These are phyloP conservation scores for Ctenosaura bakeri DNA, from an alignment of 2,797 vertebrate species.

Conservation along the genomic window DNA sequence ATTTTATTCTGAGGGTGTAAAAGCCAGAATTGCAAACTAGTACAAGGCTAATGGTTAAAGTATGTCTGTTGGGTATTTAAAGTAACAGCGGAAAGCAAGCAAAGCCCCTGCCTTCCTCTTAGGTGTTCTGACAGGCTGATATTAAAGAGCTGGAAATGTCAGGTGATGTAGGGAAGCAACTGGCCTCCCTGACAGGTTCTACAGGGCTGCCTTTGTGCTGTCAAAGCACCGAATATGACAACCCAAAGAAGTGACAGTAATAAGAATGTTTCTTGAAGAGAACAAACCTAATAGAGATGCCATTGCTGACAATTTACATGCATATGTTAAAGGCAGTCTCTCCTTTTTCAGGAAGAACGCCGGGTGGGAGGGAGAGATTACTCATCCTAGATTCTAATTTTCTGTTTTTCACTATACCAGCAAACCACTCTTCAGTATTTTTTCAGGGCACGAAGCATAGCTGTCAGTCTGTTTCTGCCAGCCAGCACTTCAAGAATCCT, in stretches of 20 bases:
- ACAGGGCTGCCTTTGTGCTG: conserved; percentile 70
- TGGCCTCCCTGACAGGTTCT: conserved; percentile 78
- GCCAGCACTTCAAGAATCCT: conserved; percentile 37
- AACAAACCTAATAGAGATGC: conserved; percentile 76
- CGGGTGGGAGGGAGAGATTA: conserved; percentile 16
- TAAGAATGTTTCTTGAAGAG: conserved; percentile 76
- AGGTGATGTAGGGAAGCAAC: conserved; percentile 72
- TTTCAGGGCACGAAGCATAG: conserved; percentile 36
- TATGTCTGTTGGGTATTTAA: conserved; percentile 45
- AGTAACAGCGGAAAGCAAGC: conserved; percentile 56
- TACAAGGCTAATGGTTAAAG: conserved; percentile 63
- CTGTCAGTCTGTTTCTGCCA: conserved; percentile 19
- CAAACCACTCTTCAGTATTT: conserved; percentile 62
- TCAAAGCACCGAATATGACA: conserved; percentile 73
- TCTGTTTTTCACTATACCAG: conserved; percentile 21
- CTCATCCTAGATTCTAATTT: conserved; percentile 55
- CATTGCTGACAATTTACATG: conserved; percentile 72
- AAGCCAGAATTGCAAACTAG: conserved; percentile 56
- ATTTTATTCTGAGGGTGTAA: conserved; percentile 58
- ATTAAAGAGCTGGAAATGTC: conserved; percentile 78
- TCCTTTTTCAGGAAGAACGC: conserved; percentile 50
- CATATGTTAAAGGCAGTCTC: conserved; percentile 66
- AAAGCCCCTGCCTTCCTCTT: conserved; percentile 64
- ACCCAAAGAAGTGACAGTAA: conserved; percentile 76
- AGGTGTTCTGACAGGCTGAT: conserved; percentile 77